Base-by-base conservation (phyloP, 2,888 invertebrate genomes). In the Lepidochrysops patricia region DNA sequence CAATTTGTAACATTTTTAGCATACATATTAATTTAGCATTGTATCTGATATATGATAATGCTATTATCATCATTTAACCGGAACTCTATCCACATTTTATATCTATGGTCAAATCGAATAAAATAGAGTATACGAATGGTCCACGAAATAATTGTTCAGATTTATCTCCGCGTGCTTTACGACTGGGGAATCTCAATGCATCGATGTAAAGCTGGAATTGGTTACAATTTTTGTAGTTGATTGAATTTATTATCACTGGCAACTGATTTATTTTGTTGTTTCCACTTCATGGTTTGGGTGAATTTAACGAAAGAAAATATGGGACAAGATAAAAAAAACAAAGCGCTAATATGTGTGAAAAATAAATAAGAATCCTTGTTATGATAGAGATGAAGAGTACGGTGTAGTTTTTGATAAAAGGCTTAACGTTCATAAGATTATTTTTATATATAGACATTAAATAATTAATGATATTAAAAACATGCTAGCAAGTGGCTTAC, bases 121-220 rank as follows among this genome's bases (percentile, higher is more conserved):
- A 77, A 79, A 77, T 74, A 70, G 72, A 69, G 72, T 72, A 70
- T 74, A 72, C 71, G 72, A 74, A 75, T 74, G 72, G 73, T 67
- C 73, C 67, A 72, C 68, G 72, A 76, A 75, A 79, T 79, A 76
- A 82, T 80, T 80, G 79, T 78, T 75, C 68, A 68, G 73, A 72
- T 79, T 77, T 77, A 79, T 80, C 72, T 77, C 66, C 65, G 61
- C 61, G 69, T 74, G 74, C 72, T 76, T 78, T 78, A 77, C 70
- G 69, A 68, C 66, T 70, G 73, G 73, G 64, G 62, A 65, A 70
- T 69, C 65, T 27, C 27, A 15, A 26, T 52, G 52, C 27, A 27
- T 9, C 43, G 43, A 43, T 43, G 43, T 43, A 19, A 15, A 43
- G 19, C 43, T 43, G 19, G 19, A 43, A 43, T 43, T 43, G 43